A percentile compares a stretch with the other conserved stretches of the same genome.
Conservation (phyloP, 2,113 vertebrate genomes). For the Desmodus rotundus region DNA sequence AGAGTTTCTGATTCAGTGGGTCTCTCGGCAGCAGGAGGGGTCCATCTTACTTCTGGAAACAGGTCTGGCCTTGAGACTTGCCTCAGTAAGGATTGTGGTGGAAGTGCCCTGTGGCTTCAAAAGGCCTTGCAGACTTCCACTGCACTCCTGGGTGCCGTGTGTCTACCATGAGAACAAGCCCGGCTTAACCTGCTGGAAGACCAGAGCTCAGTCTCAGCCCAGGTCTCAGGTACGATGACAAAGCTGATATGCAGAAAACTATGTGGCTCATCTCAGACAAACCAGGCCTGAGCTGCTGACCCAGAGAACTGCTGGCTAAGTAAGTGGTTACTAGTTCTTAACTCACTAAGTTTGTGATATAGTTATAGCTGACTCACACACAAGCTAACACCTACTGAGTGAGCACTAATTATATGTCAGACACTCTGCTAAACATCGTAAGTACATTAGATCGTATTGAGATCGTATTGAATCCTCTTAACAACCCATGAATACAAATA, state of each 20-base stretch:
- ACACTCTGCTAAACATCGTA: not conserved
- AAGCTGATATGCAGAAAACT: not conserved
- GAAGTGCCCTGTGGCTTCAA: not conserved
- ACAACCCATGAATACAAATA: not conserved
- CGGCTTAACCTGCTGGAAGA: not conserved
- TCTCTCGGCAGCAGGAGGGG: not conserved
- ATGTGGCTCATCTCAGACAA: not conserved
- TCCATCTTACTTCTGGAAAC: not conserved
- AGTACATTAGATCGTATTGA: not conserved
- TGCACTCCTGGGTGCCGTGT: not conserved
- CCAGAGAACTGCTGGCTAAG: not conserved
- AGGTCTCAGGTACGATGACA: not conserved
- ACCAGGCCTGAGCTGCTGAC: not conserved
- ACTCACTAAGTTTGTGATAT: not conserved
- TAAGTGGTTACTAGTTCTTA: not conserved
- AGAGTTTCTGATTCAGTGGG: not conserved
- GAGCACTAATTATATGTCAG: not conserved
- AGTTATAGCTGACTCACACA: not conserved
- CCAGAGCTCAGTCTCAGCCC: not conserved
- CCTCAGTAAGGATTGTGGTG: not conserved
- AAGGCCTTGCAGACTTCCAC: not conserved
- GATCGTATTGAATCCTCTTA: not conserved
- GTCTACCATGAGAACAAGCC: not conserved
- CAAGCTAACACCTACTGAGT: not conserved
- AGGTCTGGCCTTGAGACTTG: not conserved